A percentile compares a stretch with the other conserved stretches of the same genome.
These are phyloP conservation scores for Apogon hyalosoma DNA, from an alignment of 2,797 vertebrate genomes.

Conservation along the genomic window DNA sequence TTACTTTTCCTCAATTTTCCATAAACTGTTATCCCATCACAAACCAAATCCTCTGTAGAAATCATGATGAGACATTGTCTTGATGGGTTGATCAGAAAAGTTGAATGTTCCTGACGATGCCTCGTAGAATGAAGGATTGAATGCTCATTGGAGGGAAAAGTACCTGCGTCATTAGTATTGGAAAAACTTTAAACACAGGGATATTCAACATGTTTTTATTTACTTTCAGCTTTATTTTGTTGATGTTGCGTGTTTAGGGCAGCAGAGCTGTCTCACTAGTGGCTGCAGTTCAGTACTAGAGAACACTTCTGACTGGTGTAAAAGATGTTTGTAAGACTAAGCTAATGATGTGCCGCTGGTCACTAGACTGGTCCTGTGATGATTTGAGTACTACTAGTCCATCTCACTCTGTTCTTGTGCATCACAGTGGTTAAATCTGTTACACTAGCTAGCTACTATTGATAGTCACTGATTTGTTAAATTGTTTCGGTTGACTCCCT, in stretches of 20 bases:
- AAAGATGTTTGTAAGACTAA: slow-evolving; percentile 66
- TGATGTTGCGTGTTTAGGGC: slow-evolving; percentile 59
- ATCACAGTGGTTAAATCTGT: slow-evolving; percentile 70
- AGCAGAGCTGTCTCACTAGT: slow-evolving; percentile 69
- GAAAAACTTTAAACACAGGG: slow-evolving; percentile 55
- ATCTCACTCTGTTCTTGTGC: slow-evolving; percentile 68
- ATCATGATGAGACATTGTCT: slow-evolving; percentile 42
- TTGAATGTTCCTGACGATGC: slow-evolving; percentile 55
- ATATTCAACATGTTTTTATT: slow-evolving; percentile 30
- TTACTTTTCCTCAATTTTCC: slow-evolving; percentile 43
- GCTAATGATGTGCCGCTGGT: slow-evolving; percentile 64
- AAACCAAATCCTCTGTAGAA: slow-evolving; percentile 77
- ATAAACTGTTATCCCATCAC: slow-evolving; percentile 43
- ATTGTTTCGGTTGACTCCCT: slow-evolving; percentile 16
- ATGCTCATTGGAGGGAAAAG: slow-evolving; percentile 8
- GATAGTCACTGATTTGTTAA: slow-evolving; percentile 47
- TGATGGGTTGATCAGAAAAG: slow-evolving; percentile 34
- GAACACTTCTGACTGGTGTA: slow-evolving; percentile 64
- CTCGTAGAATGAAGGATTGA: slow-evolving; percentile 42
- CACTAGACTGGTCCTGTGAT: slow-evolving; percentile 71
- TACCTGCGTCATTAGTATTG: slow-evolving; percentile 31
- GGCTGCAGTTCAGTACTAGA: slow-evolving; percentile 62
- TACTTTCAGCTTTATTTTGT: slow-evolving; percentile 74
- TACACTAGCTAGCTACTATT: slow-evolving; percentile 64
- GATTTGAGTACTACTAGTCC: slow-evolving; percentile 60